Percentiles rank a stretch among this genome's conserved stretches.
These are phyloP conservation scores for Cyphomyrmex costatus DNA, from an alignment of 1,140 invertebrate species.

Conservation along the genomic window DNA sequence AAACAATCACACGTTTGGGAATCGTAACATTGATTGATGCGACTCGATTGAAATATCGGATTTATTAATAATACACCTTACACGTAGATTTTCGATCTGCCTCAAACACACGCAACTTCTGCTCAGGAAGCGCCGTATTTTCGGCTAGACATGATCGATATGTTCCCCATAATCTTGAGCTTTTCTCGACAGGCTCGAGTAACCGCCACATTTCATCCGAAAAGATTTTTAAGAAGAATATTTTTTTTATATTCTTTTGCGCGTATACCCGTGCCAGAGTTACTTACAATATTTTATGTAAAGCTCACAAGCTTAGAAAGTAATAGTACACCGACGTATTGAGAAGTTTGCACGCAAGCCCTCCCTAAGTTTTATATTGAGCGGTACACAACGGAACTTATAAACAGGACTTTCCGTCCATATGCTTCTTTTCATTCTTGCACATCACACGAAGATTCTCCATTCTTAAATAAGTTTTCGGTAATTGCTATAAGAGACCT, in stretches of 20 bases:
- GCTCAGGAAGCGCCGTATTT: background rate
- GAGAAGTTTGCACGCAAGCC: conserved; percentile 37
- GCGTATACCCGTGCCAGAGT: background rate
- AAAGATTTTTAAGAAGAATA: conserved; percentile 34
- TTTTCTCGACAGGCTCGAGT: background rate
- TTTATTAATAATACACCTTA: background rate
- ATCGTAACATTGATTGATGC: conserved; percentile 36
- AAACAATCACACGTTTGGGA: conserved; percentile 1
- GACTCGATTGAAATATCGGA: conserved; percentile 42
- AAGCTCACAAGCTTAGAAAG: conserved; percentile 29
- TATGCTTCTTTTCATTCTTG: background rate
- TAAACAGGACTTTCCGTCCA: conserved; percentile 19
- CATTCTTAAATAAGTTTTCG: background rate
- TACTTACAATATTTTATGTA: conserved; percentile 41
- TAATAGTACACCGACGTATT: conserved; percentile 13
- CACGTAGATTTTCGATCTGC: background rate
- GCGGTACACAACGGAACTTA: conserved; percentile 9
- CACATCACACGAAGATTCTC: background rate
- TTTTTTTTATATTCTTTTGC: conserved; percentile 8
- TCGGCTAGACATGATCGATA: conserved; percentile 16
- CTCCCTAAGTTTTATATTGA: conserved; percentile 24
- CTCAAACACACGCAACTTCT: background rate
- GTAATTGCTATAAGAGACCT: too few species aligned
- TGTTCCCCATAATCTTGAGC: background rate
- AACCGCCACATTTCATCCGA: background rate